Evolutionary conservation across 2,888 invertebrate genomes (phyloP), one percentile per base, ranked within the genome.

Genomic region (Meliscaeva auricollis): DNA sequence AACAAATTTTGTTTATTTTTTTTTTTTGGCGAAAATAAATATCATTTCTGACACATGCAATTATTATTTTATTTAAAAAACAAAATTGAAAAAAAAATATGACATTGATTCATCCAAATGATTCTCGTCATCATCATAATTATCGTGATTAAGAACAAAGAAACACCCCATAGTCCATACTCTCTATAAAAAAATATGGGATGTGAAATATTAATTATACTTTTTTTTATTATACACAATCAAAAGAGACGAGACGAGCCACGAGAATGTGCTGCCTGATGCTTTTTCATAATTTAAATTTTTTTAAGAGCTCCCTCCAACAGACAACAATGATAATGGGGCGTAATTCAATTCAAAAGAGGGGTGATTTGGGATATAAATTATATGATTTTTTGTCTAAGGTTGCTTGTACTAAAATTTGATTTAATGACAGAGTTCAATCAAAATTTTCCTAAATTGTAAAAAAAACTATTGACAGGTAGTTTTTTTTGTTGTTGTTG

Each of bases 21-120:
- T n/a, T n/a, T 52, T 30, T 56, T 35, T 7, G 1, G 32, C 2
- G 0, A 58, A 58, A 35, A 58, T 58, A 20, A 58, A 58, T 58
- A 54, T 13, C 58, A 58, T 56, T 20, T 38, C 58, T 58, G 58
- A 58, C 58, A 58, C 58, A 58, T 56, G 32, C 38, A 58, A 58
- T 58, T 58, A 56, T 35, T 52, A 8, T 52, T 52, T 52, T 32
- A 17, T 56, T 11, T 17, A 2, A 1, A 1, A 20, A 56, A 11
- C 32, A 32, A 35, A 35, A 17, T 1, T 35, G 11, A 35, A 58
- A 56, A 11, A 38, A 38, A 58, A 38, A 20, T 58, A 58, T 58
- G 58, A 35, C 58, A 58, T 58, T 58, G 58, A 58, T 58, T 58
- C 58, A 58, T 58, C 58, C 58, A 58, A 58, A 58, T 58, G 35